phyloP scores from a whole-genome alignment of 2,113 vertebrate genomes.

The Haplochromis vanheusdeni region DNA sequence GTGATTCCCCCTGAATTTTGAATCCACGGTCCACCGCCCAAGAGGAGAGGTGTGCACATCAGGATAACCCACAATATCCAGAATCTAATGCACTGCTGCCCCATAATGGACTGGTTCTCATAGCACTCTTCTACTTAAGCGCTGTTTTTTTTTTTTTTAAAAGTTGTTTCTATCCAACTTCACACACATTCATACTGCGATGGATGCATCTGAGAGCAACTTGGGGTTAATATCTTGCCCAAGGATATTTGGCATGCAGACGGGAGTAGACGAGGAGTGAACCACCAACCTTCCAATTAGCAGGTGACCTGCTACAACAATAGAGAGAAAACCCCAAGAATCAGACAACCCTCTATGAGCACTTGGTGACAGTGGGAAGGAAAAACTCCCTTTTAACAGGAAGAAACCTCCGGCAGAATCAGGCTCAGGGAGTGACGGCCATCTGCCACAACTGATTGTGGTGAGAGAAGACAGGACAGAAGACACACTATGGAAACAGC shows the following conservation, averaged over 20 bases:
- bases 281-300: background rate
- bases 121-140: background rate
- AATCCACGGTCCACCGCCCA: background rate
- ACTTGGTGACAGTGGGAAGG: background rate
- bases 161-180: background rate
- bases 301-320: background rate
- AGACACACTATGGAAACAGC: background rate
- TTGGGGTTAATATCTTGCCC: background rate
- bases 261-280: background rate
- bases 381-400: background rate
- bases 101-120: background rate
- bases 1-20: background rate
- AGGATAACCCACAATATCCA: background rate
- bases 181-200: background rate
- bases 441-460: background rate
- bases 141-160: rapidly evolving
- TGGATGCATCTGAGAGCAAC: background rate
- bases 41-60: background rate
- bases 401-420: background rate
- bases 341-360: background rate
- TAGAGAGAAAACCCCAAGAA: background rate
- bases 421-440: background rate
- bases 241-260: background rate
- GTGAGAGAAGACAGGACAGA: background rate
- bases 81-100: background rate